phyloP scores from a whole-genome alignment of 2,113 vertebrate genomes.

The Peromyscus leucopus region DNA sequence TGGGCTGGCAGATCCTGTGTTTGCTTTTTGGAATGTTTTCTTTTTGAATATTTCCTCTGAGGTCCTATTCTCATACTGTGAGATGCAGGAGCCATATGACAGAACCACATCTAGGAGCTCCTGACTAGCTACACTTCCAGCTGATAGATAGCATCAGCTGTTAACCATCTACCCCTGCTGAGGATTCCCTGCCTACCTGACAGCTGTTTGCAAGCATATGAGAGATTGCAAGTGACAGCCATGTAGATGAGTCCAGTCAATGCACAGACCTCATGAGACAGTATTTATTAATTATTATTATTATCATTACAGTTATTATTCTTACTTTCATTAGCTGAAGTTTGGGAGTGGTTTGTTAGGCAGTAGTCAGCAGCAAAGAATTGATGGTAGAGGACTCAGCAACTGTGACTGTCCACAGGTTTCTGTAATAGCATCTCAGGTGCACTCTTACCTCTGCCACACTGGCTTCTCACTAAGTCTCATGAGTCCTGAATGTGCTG shows the following conservation, averaged over 20 bases:
- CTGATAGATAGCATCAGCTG: neutral
- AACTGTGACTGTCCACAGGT: neutral
- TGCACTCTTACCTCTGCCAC: constrained; percentile 36
- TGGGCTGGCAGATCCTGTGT: neutral
- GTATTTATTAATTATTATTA: neutral
- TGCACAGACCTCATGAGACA: neutral
- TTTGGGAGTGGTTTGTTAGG: neutral
- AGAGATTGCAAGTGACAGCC: neutral
- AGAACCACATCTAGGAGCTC: neutral
- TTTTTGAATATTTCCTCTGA: neutral
- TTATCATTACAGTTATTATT: neutral
- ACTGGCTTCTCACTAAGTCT: neutral
- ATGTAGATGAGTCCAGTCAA: neutral
- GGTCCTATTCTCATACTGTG: neutral
- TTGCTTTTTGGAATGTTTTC: neutral
- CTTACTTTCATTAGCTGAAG: neutral
- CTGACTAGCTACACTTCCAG: neutral
- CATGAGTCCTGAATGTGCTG: fast-evolving
- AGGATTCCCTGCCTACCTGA: neutral
- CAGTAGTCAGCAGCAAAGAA: neutral
- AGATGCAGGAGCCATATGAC: neutral
- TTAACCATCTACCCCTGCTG: neutral
- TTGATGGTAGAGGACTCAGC: neutral
- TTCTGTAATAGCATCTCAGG: neutral
- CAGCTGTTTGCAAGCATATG: neutral